A percentile compares a stretch with the other conserved stretches of the same genome.
Evolutionary conservation across 35 echinoderm and acorn worm species (phyloP).

Genomic region (Diadema setosum): DNA sequence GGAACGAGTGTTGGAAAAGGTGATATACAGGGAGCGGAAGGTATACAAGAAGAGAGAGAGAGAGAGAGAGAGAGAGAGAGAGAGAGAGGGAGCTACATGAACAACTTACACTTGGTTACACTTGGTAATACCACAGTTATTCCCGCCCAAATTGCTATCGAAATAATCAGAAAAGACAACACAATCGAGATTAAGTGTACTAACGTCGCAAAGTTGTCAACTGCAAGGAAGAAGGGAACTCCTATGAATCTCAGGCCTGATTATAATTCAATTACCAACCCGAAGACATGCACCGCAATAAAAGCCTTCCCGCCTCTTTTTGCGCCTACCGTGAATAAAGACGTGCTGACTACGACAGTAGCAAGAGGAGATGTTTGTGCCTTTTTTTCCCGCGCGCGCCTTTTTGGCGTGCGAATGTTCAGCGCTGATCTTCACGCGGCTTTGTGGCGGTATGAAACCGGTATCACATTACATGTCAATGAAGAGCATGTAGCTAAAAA

Average conservation of each 20-base stretch:
- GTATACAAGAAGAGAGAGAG: no score
- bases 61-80: no score
- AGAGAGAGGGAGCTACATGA: no score
- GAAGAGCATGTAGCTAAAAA: no score
- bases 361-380: not conserved
- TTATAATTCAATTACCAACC: conserved; percentile 7
- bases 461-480: conserved; percentile 4
- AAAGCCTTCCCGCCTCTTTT: not conserved
- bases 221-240: not conserved
- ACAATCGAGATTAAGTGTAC: not conserved
- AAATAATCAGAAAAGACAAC: not conserved
- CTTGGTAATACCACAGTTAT: no score
- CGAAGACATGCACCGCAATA: not conserved
- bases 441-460: not conserved
- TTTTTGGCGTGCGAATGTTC: not conserved
- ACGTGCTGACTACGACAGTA: not conserved
- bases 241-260: not conserved
- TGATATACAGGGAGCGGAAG: no score
- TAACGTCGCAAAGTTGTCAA: no score
- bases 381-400: not conserved
- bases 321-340: not conserved
- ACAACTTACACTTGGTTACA: no score
- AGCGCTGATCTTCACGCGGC: not conserved
- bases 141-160: no score
- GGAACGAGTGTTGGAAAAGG: no score